These are phyloP conservation scores for Hemitrygon akajei DNA, from an alignment of 2,797 vertebrate genomes.

Conservation along the genomic window DNA sequence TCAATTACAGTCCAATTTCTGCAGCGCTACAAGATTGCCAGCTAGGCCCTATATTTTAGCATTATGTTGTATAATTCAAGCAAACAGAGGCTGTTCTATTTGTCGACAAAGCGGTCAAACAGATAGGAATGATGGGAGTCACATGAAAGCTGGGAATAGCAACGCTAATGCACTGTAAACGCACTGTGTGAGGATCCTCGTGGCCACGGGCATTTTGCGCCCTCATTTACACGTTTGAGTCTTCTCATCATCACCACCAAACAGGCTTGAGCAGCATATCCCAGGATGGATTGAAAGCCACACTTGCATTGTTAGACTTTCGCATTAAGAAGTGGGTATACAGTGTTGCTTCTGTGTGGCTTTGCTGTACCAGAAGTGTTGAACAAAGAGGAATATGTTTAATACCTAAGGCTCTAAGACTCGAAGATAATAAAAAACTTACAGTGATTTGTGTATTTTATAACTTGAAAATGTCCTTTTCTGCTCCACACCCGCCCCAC, in stretches of 20 bases:
- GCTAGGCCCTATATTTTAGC: neutral
- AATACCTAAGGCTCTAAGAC: neutral
- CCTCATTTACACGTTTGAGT: neutral
- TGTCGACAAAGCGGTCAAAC: slow-evolving; percentile 19
- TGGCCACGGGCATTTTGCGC: neutral
- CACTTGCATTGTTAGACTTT: neutral
- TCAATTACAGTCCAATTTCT: neutral
- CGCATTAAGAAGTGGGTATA: neutral
- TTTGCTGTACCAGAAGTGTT: neutral
- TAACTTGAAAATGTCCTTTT: neutral
- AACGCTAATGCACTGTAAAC: slow-evolving; percentile 8
- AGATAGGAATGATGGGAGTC: slow-evolving; percentile 9
- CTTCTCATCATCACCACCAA: neutral
- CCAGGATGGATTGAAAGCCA: neutral
- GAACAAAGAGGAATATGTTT: neutral
- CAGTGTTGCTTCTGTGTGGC: neutral
- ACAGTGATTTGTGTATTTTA: neutral
- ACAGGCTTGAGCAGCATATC: neutral
- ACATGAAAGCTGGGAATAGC: slow-evolving; percentile 30
- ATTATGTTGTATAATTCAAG: neutral
- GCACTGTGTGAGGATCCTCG: neutral
- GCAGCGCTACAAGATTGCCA: neutral
- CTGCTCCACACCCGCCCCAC: neutral
- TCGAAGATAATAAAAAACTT: neutral
- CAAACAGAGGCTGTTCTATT: slow-evolving; percentile 23